Evolutionary conservation across 2,888 invertebrate species (phyloP).

Genomic region (Sericinus montela): DNA sequence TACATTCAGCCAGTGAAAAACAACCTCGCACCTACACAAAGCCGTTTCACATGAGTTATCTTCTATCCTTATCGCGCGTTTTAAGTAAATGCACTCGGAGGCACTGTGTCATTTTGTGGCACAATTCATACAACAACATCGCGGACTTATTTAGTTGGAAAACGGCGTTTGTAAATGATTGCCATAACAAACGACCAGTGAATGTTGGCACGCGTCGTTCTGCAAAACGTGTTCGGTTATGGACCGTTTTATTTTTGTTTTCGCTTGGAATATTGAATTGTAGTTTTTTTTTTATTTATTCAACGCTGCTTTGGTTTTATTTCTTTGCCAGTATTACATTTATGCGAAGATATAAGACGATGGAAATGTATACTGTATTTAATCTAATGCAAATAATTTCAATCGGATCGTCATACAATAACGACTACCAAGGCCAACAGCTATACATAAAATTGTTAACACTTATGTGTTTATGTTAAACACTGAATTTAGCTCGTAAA

Average conservation of each 20-base stretch:
- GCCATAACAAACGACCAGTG: conserved; percentile 9
- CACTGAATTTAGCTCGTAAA: conserved; percentile 17
- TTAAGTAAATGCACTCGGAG: conserved; percentile 1
- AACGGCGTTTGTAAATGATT: conserved; percentile 22
- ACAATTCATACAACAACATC: conserved; percentile 3
- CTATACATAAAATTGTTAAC: background rate
- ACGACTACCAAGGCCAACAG: conserved; percentile 10
- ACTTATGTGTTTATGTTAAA: background rate
- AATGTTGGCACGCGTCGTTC: conserved; percentile 9
- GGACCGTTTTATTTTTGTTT: background rate
- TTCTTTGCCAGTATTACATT: background rate
- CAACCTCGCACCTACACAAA: conserved; percentile 10
- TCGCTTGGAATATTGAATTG: background rate
- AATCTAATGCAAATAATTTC: too few relatives aligned
- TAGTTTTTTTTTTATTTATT: background rate
- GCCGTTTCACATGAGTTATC: conserved; percentile 23
- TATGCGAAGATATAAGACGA: too few relatives aligned
- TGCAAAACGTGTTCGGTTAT: background rate
- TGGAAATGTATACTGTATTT: too few relatives aligned
- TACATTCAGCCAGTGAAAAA: conserved; percentile 20
- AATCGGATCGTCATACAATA: background rate
- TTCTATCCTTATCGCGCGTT: conserved; percentile 26
- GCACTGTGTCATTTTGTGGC: conserved; percentile 20
- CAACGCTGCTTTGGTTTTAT: background rate
- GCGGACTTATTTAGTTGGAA: conserved; percentile 24